These are phyloP conservation scores for Anastrepha obliqua DNA, from an alignment of 1,140 invertebrate genomes.

Conservation along the genomic window DNA sequence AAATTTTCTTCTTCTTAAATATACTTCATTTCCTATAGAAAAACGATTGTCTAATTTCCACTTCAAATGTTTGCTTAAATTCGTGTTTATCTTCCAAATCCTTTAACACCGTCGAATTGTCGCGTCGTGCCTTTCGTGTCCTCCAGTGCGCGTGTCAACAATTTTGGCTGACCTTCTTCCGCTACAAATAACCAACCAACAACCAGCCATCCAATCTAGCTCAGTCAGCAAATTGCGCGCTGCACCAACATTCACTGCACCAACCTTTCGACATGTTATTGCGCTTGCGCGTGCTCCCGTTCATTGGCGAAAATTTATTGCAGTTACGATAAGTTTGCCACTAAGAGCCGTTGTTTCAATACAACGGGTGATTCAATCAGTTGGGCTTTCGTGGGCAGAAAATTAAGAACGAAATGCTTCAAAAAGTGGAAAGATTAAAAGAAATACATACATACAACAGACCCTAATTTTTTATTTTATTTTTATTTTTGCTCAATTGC, in stretches of 20 bases:
- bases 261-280: not conserved
- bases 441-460: not conserved
- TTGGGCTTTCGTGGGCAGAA: not conserved
- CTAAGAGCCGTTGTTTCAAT: not conserved
- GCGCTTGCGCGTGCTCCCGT: conserved; percentile 39
- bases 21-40: too few relatives aligned
- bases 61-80: not conserved
- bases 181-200: not conserved
- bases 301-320: conserved; percentile 41
- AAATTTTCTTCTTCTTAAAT: too few relatives aligned
- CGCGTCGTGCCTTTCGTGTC: conserved; percentile 29
- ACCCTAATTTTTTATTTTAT: not conserved
- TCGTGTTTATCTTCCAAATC: not conserved
- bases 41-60: too few relatives aligned
- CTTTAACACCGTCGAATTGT: conserved; percentile 10
- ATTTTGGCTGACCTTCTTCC: conserved; percentile 32
- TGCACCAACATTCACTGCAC: not conserved
- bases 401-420: conserved; percentile 41
- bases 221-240: not conserved
- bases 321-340: conserved; percentile 23
- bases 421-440: not conserved
- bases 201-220: not conserved
- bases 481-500: not conserved
- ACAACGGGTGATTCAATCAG: conserved; percentile 21
- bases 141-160: not conserved